Evolutionary conservation across 2,888 invertebrate species (phyloP).

Genomic region (Seira musarum): DNA sequence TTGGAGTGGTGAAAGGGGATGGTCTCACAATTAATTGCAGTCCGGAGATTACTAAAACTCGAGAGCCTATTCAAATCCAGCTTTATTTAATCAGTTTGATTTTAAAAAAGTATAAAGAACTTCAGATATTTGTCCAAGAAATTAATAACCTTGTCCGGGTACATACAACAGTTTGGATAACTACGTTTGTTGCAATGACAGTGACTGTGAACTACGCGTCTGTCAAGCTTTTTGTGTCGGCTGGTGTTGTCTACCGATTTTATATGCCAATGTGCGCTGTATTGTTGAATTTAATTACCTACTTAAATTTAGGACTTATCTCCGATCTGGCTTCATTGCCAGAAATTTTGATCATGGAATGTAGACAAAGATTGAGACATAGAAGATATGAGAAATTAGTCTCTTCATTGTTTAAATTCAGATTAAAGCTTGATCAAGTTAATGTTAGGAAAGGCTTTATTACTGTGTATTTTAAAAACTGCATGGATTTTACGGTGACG

Average conservation of each 20-base stretch:
- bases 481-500: slow-evolving; percentile 25
- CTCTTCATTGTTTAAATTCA: slow-evolving; percentile 15
- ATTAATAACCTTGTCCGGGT: slow-evolving; percentile 9
- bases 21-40: slow-evolving; percentile 16
- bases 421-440: slow-evolving; percentile 1
- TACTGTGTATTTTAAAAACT: slow-evolving; percentile 29
- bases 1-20: slow-evolving; percentile 17
- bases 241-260: not conserved
- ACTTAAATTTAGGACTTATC: slow-evolving; percentile 24
- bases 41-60: not conserved
- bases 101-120: not conserved
- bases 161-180: slow-evolving; percentile 9
- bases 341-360: slow-evolving; percentile 16
- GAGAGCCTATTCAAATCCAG: slow-evolving; percentile 21
- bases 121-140: slow-evolving; percentile 20
- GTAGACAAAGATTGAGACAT: slow-evolving; percentile 5
- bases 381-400: slow-evolving; percentile 6
- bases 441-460: slow-evolving; percentile 2
- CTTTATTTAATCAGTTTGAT: slow-evolving; percentile 19
- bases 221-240: not conserved
- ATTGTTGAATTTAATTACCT: slow-evolving; percentile 14
- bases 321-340: slow-evolving; percentile 11
- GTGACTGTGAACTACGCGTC: slow-evolving; percentile 17
- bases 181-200: slow-evolving; percentile 9
- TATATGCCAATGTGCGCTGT: slow-evolving; percentile 20